These are phyloP conservation scores for Chelidonichthys spinosus DNA, from an alignment of 2,797 vertebrate genomes.

Conservation along the genomic window DNA sequence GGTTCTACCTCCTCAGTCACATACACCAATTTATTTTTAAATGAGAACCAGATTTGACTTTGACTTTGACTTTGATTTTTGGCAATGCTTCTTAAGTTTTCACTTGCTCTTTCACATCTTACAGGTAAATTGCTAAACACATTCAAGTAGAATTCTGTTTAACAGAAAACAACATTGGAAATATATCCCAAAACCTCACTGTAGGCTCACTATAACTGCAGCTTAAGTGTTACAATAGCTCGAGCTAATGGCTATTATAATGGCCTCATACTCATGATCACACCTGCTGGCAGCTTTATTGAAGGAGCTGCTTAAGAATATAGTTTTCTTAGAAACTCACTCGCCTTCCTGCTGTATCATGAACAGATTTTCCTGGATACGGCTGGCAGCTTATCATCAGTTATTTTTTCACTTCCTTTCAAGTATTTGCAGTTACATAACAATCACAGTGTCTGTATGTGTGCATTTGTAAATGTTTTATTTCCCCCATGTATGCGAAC, in stretches of 20 bases:
- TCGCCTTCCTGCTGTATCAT: not conserved
- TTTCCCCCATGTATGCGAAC: not conserved
- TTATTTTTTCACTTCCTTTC: not conserved
- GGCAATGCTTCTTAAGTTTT: not conserved
- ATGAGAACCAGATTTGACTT: not conserved
- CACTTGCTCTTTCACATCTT: not conserved
- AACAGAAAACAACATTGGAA: conserved; percentile 20
- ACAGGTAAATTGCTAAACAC: not conserved
- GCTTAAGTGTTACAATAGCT: conserved; percentile 40
- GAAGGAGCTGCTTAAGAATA: conserved; percentile 36
- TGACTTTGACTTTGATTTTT: not conserved
- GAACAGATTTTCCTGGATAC: conserved; percentile 2
- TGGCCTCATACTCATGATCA: conserved; percentile 39
- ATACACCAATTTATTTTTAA: conserved; percentile 2
- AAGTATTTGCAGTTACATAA: not conserved
- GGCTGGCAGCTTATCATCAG: not conserved
- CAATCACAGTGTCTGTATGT: not conserved
- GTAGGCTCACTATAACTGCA: conserved; percentile 35
- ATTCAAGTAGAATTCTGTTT: not conserved
- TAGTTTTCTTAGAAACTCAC: not conserved
- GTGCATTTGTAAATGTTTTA: not conserved
- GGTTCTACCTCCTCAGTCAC: not conserved
- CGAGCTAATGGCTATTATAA: conserved; percentile 55
- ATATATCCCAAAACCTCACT: conserved; percentile 21
- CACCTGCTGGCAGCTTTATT: conserved; percentile 44